Evolutionary conservation across 2,113 vertebrate species (phyloP).

Genomic region (Tichodroma muraria): DNA sequence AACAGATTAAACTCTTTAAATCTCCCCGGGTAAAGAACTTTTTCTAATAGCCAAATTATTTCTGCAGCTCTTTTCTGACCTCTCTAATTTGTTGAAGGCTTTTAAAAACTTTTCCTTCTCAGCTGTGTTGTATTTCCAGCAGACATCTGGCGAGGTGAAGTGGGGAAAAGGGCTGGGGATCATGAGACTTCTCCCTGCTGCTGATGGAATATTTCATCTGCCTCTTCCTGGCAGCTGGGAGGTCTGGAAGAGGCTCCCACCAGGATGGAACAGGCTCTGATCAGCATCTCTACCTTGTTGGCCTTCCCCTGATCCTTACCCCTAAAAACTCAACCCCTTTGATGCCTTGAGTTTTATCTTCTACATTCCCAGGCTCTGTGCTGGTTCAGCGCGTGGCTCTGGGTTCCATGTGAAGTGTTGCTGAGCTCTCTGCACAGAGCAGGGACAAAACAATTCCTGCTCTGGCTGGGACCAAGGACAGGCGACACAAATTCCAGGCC

Average conservation of each 20-base stretch:
- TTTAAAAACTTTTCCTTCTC: background rate
- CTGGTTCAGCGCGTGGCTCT: too few relatives aligned
- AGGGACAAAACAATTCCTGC: too few relatives aligned
- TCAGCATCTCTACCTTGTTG: background rate
- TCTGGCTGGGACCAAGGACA: too few relatives aligned
- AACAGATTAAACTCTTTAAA: slow-evolving; percentile 17
- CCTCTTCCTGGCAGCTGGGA: background rate
- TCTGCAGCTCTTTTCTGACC: background rate
- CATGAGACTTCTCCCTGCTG: background rate
- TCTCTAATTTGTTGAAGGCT: background rate
- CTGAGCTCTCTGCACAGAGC: too few relatives aligned
- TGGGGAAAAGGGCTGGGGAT: background rate
- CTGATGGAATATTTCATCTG: background rate
- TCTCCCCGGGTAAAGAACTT: background rate
- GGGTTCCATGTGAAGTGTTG: too few relatives aligned
- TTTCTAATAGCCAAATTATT: background rate
- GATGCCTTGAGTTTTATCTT: too few relatives aligned
- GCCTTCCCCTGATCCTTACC: background rate
- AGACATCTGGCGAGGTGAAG: background rate
- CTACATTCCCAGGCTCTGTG: too few relatives aligned
- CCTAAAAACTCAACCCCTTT: background rate
- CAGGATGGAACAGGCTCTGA: background rate
- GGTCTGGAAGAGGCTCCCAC: background rate
- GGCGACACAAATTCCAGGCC: too few relatives aligned
- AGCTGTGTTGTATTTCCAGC: background rate